Base-by-base conservation (phyloP, 2,113 vertebrate species). In the Rallus limicola region DNA sequence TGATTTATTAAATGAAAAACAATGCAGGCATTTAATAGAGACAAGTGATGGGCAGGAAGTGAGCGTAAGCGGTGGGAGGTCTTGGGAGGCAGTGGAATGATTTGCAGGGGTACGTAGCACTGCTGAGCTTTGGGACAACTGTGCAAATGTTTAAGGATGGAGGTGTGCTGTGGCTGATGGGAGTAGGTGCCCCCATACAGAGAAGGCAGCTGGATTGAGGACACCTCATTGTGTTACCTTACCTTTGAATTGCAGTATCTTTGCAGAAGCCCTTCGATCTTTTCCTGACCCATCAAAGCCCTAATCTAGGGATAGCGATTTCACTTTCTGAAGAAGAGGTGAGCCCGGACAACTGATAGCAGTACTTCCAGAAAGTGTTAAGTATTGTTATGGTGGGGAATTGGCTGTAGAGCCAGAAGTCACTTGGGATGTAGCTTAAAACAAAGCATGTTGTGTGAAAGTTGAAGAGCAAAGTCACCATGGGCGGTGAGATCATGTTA, bases 61-160 rank as follows among this genome's bases (percentile, higher is more conserved):
- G 29, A 38, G 24, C 3, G 0, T 40, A 24, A 60, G 63, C 26
- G 29, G 11, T 48, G 13, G 33, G 18, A 38, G 0, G 9, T 40
- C 55, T 80, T 77, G 68, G 16, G 81, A 60, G 34, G 71, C 85
- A 70, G n/a, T 72, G 68, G 44, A 80, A 62, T 82, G n/a, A 62
- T 62, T 69, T 56, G 17, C 29, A 6, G 5, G 50, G 62, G 3
- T 56, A 3, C 0, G 0, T 16, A 28, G 58, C 60, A 11, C 15
- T 59, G 50, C 81, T 90, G 87, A 63, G 36, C 40, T 72, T 87
- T 2, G 14, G 26, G 62, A 25, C 65, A 89, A 13, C 69, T 29
- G 28, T 50, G 50, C 28, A 13, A 7, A 36, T 3, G 1, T 11
- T 46, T 36, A 3, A 55, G 67, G 56, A 33, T 75, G 28, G 28